Evolutionary conservation across 2,113 vertebrate genomes (phyloP).

Genomic region (Enhydra lutris): DNA sequence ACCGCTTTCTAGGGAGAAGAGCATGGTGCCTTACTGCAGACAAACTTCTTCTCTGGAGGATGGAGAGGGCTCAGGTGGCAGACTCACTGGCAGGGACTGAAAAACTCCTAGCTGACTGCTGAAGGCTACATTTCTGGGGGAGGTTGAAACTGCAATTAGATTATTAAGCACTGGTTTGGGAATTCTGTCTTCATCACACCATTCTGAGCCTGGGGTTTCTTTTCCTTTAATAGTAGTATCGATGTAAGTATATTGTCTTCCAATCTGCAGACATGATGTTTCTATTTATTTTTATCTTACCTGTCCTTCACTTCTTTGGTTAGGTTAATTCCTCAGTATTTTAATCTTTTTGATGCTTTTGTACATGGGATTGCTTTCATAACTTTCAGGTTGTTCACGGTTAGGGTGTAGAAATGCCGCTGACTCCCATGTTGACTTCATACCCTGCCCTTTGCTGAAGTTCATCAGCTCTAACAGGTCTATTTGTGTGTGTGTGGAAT

Average conservation of each 20-base stretch:
- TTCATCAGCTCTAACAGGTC: neutral
- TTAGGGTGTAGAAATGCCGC: neutral
- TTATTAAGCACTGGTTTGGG: neutral
- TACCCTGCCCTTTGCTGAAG: neutral
- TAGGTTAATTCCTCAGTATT: neutral
- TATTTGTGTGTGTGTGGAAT: neutral
- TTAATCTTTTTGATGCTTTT: neutral
- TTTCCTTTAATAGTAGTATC: neutral
- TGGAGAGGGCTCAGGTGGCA: neutral
- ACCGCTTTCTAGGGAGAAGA: neutral
- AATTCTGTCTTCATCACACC: neutral
- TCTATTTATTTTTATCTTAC: neutral
- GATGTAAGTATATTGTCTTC: neutral
- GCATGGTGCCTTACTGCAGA: neutral
- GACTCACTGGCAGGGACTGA: neutral
- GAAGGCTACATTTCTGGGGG: neutral
- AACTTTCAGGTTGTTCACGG: neutral
- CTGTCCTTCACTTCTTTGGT: neutral
- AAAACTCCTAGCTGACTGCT: neutral
- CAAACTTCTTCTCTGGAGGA: neutral
- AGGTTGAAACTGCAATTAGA: neutral
- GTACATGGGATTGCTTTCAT: neutral
- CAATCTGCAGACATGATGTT: neutral
- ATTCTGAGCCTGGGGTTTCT: neutral
- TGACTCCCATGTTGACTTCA: neutral